Percentiles rank a stretch among this genome's conserved stretches.
Conservation (phyloP, 2,113 vertebrate genomes). For the Melospiza georgiana region DNA sequence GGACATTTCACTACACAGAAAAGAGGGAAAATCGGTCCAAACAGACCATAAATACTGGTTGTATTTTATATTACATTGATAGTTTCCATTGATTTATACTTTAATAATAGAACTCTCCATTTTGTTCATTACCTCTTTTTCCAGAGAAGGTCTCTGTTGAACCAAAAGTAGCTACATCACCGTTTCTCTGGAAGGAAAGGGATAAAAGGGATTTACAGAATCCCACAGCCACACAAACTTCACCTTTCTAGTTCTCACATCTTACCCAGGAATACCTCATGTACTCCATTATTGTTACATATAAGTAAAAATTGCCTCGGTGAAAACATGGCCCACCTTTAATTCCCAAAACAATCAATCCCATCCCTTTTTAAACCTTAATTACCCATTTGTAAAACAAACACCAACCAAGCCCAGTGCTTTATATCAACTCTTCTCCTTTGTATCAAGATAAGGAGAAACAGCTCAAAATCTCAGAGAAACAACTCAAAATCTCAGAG, state of each 20-base stretch:
- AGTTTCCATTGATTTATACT: background rate
- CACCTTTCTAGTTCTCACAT: background rate
- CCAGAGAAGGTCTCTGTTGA: conserved; percentile 25
- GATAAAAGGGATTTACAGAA: background rate
- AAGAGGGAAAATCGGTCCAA: background rate
- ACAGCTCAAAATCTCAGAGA: background rate
- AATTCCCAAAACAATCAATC: background rate
- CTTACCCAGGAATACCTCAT: background rate
- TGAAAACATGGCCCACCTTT: background rate
- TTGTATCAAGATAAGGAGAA: background rate
- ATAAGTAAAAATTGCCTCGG: accelerated
- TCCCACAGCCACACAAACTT: background rate
- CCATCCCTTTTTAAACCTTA: background rate
- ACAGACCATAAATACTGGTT: background rate
- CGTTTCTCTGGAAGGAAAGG: conserved; percentile 40
- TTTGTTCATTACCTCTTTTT: conserved; percentile 56
- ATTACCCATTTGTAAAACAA: background rate
- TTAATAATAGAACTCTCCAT: background rate
- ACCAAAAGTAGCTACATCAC: background rate
- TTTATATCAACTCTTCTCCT: background rate
- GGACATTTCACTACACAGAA: background rate
- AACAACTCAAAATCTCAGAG: background rate
- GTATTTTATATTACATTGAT: background rate
- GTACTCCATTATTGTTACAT: background rate
- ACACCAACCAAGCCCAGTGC: background rate